Conservation (phyloP, 2,797 vertebrate genomes). For the Crenuchus spilurus region DNA sequence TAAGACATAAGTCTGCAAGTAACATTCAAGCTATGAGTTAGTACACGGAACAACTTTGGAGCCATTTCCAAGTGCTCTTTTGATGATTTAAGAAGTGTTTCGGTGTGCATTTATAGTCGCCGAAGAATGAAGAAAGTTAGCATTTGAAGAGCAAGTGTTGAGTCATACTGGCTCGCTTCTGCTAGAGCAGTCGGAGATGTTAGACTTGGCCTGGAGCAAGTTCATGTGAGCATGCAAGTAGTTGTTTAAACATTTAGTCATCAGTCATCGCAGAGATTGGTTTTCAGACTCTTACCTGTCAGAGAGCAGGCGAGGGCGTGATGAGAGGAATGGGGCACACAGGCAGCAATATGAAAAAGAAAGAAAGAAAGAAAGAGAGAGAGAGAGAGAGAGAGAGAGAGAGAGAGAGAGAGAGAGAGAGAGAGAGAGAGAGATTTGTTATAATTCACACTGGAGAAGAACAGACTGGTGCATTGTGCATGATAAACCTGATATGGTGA, state of each 20-base stretch:
- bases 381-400: constrained; percentile 15
- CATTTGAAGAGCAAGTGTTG: not conserved
- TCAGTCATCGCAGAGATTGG: constrained; percentile 15
- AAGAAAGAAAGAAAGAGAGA: constrained; percentile 32
- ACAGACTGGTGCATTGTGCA: constrained; percentile 22
- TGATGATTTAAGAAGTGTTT: not conserved
- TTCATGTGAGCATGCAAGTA: constrained; percentile 5
- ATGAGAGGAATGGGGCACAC: constrained; percentile 20
- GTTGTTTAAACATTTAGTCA: constrained; percentile 35
- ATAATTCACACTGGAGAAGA: constrained; percentile 25
- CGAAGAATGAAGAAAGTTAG: too few relatives aligned
- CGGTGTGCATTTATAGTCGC: not conserved
- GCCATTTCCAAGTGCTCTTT: not conserved
- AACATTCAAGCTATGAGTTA: not conserved
- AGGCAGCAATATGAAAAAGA: constrained; percentile 49
- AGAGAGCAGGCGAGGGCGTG: constrained; percentile 36
- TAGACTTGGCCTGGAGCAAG: not conserved
- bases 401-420: constrained; percentile 11
- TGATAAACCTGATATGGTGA: constrained; percentile 32
- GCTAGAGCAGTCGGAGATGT: not conserved
- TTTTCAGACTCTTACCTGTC: constrained; percentile 49
- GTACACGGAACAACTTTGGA: not conserved
- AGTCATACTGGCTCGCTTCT: not conserved
- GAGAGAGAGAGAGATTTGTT: constrained; percentile 6
- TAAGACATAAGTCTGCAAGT: not conserved